Percentiles rank a stretch among this genome's conserved stretches.
Evolutionary conservation across 2,888 invertebrate genomes (phyloP).

Genomic region (Drosophila subquinaria): DNA sequence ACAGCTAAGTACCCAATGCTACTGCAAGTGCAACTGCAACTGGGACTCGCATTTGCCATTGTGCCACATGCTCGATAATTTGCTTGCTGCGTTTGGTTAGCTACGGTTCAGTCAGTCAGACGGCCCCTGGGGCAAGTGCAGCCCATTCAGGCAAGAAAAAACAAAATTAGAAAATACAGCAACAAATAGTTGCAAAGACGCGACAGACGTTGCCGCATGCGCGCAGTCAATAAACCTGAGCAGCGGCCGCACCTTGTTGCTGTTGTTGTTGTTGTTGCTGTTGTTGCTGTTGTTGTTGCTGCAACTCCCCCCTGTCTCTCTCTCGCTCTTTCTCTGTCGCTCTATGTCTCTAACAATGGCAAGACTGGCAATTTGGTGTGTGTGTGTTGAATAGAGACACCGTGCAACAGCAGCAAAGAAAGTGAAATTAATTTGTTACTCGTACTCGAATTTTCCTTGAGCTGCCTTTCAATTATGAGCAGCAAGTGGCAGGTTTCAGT

Average conservation of each 20-base stretch:
- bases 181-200: slow-evolving; percentile 67
- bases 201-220: slow-evolving; percentile 37
- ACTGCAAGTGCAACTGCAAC: no score
- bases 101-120: slow-evolving; percentile 7
- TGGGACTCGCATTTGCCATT: slow-evolving; percentile 28
- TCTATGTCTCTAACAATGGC: slow-evolving; percentile 40
- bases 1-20: slow-evolving; percentile 1
- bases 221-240: slow-evolving; percentile 73
- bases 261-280: slow-evolving; percentile 8
- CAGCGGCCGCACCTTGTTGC: slow-evolving; percentile 26
- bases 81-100: slow-evolving; percentile 15
- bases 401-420: slow-evolving; percentile 60
- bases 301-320: not conserved
- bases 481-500: slow-evolving; percentile 9
- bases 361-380: slow-evolving; percentile 42
- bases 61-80: slow-evolving; percentile 32
- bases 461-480: slow-evolving; percentile 32
- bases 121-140: slow-evolving; percentile 6
- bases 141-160: slow-evolving; percentile 54
- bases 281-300: slow-evolving; percentile 9
- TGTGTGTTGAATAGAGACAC: slow-evolving; percentile 42
- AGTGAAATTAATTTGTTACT: slow-evolving; percentile 75
- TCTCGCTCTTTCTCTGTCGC: no score
- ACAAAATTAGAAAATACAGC: slow-evolving; percentile 15
- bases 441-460: slow-evolving; percentile 13